phyloP scores from a whole-genome alignment of 2,888 invertebrate species.

The Pediacus dermestoides region DNA sequence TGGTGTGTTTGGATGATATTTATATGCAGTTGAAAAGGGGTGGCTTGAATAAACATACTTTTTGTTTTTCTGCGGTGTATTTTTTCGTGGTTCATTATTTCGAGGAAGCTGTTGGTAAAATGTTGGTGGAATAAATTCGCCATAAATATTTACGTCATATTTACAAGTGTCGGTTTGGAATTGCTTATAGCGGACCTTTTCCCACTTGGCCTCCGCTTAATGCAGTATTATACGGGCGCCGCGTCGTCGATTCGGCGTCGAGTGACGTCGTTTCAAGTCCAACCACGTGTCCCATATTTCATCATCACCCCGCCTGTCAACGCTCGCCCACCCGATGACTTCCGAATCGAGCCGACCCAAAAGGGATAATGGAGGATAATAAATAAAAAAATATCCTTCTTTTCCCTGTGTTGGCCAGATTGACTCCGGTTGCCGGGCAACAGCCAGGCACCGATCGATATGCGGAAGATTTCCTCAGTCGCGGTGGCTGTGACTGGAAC shows the following conservation, averaged over 20 bases:
- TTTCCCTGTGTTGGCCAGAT: constrained; percentile 53
- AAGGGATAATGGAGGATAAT: constrained; percentile 50
- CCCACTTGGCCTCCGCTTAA: constrained; percentile 42
- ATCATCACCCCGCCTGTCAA: constrained; percentile 58
- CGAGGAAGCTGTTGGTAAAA: constrained; percentile 17
- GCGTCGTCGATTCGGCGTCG: constrained; percentile 52
- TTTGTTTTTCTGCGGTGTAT: too few relatives aligned
- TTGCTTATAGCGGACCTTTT: constrained; percentile 38
- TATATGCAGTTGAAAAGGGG: too few relatives aligned
- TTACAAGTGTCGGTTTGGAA: constrained; percentile 36
- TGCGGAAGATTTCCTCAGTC: constrained; percentile 49
- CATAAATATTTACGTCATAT: constrained; percentile 41
- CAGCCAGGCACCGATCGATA: constrained; percentile 55
- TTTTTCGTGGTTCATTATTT: constrained; percentile 25
- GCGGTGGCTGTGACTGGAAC: constrained; percentile 15
- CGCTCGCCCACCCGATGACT: constrained; percentile 36
- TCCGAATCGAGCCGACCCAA: constrained; percentile 41
- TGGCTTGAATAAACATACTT: too few relatives aligned
- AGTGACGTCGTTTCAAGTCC: constrained; percentile 69
- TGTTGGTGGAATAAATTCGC: constrained; percentile 13
- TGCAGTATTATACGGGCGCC: constrained; percentile 50
- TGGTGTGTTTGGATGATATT: too few relatives aligned
- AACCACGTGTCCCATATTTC: constrained; percentile 72
- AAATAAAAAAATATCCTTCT: constrained; percentile 51
- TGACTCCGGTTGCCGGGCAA: constrained; percentile 58